These are phyloP conservation scores for Caenorhabditis imperialis DNA, from an alignment of 2,888 invertebrate species.

Conservation along the genomic window DNA sequence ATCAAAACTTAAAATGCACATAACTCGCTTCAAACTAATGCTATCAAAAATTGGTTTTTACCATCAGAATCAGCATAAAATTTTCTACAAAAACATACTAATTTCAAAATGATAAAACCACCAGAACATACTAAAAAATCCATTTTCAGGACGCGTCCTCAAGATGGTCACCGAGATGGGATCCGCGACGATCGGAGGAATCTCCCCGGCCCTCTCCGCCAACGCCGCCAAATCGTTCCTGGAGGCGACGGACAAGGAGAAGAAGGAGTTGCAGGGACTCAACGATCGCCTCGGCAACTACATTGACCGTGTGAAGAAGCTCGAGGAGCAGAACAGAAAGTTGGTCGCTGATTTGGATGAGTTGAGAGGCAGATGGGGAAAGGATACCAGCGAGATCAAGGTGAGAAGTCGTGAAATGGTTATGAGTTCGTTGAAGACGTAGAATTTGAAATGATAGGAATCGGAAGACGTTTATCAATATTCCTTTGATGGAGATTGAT, in stretches of 20 bases:
- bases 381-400: slow-evolving; percentile 78
- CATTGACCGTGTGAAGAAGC: slow-evolving; percentile 80
- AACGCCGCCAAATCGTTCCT: slow-evolving; percentile 77
- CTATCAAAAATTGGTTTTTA: too few relatives aligned
- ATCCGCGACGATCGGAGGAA: slow-evolving; percentile 76
- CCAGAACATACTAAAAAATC: slow-evolving; percentile 1
- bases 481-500: too few relatives aligned
- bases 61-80: too few relatives aligned
- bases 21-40: too few relatives aligned
- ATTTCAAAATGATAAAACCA: too few relatives aligned
- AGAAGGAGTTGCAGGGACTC: slow-evolving; percentile 80
- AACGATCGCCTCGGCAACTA: slow-evolving; percentile 81
- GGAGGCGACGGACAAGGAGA: slow-evolving; percentile 79
- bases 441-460: too few relatives aligned
- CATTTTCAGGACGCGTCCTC: slow-evolving; percentile 75
- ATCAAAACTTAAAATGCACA: too few relatives aligned
- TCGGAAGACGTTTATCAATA: too few relatives aligned
- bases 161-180: slow-evolving; percentile 79
- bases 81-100: too few relatives aligned
- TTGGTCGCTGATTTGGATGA: slow-evolving; percentile 77
- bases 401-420: slow-evolving; percentile 44
- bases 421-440: neutral
- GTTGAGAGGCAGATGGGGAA: slow-evolving; percentile 77
- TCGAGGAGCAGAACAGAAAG: slow-evolving; percentile 78
- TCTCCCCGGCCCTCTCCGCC: slow-evolving; percentile 76